A percentile compares a stretch with the other conserved stretches of the same genome.
phyloP scores from a whole-genome alignment of 2,888 invertebrate species.

The Patella ulyssiponensis region DNA sequence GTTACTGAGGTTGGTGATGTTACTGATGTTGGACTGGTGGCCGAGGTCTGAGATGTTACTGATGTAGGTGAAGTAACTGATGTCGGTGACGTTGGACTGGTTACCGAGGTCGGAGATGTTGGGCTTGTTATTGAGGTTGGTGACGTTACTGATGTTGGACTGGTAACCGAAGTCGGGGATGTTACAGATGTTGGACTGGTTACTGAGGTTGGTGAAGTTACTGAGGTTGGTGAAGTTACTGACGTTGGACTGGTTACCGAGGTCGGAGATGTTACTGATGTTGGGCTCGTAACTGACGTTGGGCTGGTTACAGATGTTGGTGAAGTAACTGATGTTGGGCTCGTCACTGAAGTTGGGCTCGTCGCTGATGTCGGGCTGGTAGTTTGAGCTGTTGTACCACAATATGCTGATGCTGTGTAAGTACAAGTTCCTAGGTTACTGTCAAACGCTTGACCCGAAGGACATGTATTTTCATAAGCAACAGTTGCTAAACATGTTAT shows the following conservation, averaged over 20 bases:
- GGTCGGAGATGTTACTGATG: background rate
- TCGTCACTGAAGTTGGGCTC: background rate
- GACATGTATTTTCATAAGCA: background rate
- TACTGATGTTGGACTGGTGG: background rate
- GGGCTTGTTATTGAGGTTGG: background rate
- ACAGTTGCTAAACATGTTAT: background rate
- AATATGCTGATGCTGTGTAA: background rate
- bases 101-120: background rate
- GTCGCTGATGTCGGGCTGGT: background rate
- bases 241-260: background rate
- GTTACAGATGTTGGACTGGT: background rate
- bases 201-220: background rate
- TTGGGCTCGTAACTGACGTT: background rate
- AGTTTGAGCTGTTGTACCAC: background rate
- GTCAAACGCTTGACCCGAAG: background rate
- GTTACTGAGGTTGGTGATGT: background rate
- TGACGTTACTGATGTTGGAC: background rate
- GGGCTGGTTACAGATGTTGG: background rate
- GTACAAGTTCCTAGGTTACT: background rate
- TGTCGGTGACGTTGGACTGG: background rate
- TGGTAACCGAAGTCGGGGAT: background rate
- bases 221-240: background rate
- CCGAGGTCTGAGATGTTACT: background rate
- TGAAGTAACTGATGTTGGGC: background rate
- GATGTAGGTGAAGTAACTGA: background rate